Evolutionary conservation across 2,113 vertebrate species (phyloP).

Genomic region (Steatornis caripensis): DNA sequence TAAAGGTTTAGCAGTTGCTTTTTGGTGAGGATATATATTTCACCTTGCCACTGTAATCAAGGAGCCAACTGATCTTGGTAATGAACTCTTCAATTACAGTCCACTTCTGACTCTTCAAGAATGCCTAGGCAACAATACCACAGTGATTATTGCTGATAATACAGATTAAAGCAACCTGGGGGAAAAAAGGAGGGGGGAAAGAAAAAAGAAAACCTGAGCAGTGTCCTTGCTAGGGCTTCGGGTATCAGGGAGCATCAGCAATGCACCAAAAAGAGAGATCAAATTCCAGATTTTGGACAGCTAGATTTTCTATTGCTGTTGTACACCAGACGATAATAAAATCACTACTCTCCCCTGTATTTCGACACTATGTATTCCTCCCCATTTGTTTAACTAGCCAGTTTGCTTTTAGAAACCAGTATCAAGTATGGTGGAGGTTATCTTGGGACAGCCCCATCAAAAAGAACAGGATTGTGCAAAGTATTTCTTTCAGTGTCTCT

Average conservation of each 20-base stretch:
- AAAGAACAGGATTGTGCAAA: not conserved
- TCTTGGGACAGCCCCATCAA: not conserved
- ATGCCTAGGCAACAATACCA: constrained; percentile 57
- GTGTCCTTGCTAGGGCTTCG: not conserved
- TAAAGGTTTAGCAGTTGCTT: constrained; percentile 83
- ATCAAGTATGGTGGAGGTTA: not conserved
- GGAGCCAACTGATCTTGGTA: constrained; percentile 73
- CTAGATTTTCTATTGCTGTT: not conserved
- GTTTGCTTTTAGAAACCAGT: not conserved
- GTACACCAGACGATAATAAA: not conserved
- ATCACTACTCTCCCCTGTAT: not conserved
- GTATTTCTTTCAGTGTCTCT: not conserved
- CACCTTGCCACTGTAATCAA: constrained; percentile 78
- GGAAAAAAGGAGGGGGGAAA: not conserved
- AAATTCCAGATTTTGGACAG: not conserved
- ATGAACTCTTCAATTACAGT: constrained; percentile 79
- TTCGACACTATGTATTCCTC: not conserved
- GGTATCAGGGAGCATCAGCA: not conserved
- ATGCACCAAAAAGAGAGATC: not conserved
- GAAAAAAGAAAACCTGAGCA: not conserved
- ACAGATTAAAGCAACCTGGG: constrained; percentile 22
- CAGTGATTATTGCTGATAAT: constrained; percentile 58
- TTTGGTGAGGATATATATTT: constrained; percentile 78
- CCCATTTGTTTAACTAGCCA: not conserved
- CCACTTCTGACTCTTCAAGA: constrained; percentile 68